Conservation (phyloP, 2,888 invertebrate species). For the Aethes cnicana region DNA sequence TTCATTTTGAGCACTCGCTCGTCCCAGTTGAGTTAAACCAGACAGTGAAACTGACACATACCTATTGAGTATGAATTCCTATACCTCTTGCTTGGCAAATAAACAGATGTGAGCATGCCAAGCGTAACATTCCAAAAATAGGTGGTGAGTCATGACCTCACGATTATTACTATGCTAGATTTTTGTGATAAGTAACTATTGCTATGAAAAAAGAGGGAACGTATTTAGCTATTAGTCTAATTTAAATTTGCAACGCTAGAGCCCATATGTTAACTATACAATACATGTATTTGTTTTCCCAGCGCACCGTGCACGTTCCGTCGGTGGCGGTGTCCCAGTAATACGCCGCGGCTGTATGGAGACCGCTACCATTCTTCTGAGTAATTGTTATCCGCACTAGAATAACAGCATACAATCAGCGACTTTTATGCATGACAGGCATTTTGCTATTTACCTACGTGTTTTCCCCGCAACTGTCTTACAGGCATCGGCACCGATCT, state of each 20-base stretch:
- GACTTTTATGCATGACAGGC: no score
- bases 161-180: slow-evolving; percentile 29
- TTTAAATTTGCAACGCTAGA: slow-evolving; percentile 80
- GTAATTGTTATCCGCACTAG: slow-evolving; percentile 91
- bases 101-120: background rate
- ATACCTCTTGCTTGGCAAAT: background rate
- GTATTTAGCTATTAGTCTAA: no score
- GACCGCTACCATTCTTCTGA: slow-evolving; percentile 91
- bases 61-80: no score
- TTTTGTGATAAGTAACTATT: no score
- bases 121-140: slow-evolving; percentile 7
- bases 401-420: slow-evolving; percentile 16
- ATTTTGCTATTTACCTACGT: no score
- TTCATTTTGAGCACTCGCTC: slow-evolving; percentile 47
- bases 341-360: slow-evolving; percentile 92
- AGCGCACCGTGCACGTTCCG: slow-evolving; percentile 90
- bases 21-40: background rate
- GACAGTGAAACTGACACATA: background rate
- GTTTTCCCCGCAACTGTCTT: no score
- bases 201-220: no score
- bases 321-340: slow-evolving; percentile 92
- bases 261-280: slow-evolving; percentile 93
- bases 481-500: no score
- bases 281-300: slow-evolving; percentile 94
- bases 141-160: slow-evolving; percentile 19